Conservation (phyloP, 2,888 invertebrate genomes). For the Digitonthophagus gazella region DNA sequence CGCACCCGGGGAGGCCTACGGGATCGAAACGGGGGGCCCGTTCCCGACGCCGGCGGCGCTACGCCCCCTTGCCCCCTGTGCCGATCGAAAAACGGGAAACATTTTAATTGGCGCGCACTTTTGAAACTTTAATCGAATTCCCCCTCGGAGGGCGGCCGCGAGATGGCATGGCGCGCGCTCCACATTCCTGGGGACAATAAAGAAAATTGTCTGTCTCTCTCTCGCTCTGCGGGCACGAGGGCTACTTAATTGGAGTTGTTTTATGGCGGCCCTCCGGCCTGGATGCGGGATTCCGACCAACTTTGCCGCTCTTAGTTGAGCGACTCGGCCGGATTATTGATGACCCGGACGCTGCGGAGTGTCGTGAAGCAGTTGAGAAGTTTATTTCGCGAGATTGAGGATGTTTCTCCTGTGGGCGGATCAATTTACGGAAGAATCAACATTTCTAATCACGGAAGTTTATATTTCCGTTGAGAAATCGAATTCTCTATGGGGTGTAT, state of each 20-base stretch:
- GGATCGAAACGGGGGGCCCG: neutral
- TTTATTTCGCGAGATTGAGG: neutral
- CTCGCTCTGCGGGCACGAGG: slow-evolving; percentile 1
- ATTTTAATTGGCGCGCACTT: neutral
- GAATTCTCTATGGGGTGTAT: neutral
- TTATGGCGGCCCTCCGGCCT: slow-evolving; percentile 21
- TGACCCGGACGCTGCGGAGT: slow-evolving; percentile 8
- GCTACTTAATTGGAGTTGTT: slow-evolving; percentile 28
- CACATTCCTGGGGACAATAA: neutral
- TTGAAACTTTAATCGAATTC: slow-evolving; percentile 10
- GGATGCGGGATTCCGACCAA: neutral
- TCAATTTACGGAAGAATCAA: neutral
- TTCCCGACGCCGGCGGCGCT: neutral
- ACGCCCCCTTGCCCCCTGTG: slow-evolving; percentile 6
- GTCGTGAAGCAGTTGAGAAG: neutral
- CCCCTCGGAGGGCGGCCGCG: neutral
- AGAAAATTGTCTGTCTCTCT: neutral
- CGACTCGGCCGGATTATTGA: neutral
- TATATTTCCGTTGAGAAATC: neutral
- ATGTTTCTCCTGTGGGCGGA: neutral
- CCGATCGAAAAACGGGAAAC: slow-evolving; percentile 17
- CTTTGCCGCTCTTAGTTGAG: neutral
- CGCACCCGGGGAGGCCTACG: slow-evolving; percentile 1
- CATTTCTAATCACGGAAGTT: neutral
- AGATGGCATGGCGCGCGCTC: neutral